Percentiles rank a stretch among this genome's conserved stretches.
Conservation (phyloP, 2,888 invertebrate genomes). For the Ferrisia virgata region DNA sequence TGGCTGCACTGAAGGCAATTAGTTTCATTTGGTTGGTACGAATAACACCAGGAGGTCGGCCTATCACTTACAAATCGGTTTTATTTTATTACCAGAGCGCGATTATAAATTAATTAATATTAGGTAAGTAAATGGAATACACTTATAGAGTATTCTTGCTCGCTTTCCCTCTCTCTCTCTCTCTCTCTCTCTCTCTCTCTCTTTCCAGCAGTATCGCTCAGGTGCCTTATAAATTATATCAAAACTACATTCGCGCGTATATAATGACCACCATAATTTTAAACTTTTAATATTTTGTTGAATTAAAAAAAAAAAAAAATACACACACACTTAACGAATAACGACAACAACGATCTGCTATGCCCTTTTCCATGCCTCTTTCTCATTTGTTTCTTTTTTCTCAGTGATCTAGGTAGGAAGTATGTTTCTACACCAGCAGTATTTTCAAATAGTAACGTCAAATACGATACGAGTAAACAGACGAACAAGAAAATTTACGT, state of each 20-base stretch:
- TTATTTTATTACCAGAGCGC: constrained; percentile 32
- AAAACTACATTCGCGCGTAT: constrained; percentile 7
- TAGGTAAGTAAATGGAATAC: constrained; percentile 10
- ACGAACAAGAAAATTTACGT: not conserved
- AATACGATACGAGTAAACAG: not conserved
- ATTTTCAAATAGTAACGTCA: not conserved
- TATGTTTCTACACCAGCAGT: not conserved
- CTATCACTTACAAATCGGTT: constrained; percentile 27
- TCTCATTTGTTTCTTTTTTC: not conserved
- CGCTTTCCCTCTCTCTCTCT: too few relatives aligned
- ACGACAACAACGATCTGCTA: not conserved
- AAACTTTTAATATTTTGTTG: constrained; percentile 18
- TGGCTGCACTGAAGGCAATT: constrained; percentile 34
- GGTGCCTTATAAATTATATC: constrained; percentile 14
- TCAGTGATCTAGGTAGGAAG: not conserved
- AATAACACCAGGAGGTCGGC: constrained; percentile 33
- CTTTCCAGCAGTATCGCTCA: not conserved
- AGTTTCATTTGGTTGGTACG: constrained; percentile 39
- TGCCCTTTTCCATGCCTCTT: not conserved
- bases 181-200: too few relatives aligned
- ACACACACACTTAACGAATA: too few relatives aligned
- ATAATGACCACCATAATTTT: constrained; percentile 15
- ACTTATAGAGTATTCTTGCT: not conserved
- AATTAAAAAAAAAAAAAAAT: not conserved
- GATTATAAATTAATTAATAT: constrained; percentile 41